phyloP scores from a whole-genome alignment of 2,113 vertebrate genomes.

The Chlorodrepanis virens region DNA sequence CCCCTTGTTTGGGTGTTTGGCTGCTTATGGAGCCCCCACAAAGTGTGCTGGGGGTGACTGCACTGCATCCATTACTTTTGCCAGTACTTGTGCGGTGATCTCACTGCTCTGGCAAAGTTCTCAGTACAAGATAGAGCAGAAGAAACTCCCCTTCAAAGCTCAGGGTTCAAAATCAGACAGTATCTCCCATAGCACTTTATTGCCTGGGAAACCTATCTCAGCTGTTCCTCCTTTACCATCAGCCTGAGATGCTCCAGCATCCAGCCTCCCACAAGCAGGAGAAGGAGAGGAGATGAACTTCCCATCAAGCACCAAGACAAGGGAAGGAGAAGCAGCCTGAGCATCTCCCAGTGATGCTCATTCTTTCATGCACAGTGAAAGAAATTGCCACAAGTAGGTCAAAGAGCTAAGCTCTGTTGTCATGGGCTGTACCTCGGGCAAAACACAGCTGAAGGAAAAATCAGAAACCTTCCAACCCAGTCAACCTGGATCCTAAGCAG shows the following conservation, averaged over 20 bases:
- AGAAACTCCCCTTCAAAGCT: not conserved
- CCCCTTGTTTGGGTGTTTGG: not conserved
- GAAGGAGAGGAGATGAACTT: not conserved
- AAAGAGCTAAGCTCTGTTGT: not conserved
- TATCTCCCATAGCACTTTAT: not conserved
- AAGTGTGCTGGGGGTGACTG: fast-evolving
- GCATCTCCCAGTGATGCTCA: not conserved
- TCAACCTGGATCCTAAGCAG: not conserved
- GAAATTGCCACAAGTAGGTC: not conserved
- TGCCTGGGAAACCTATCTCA: not conserved
- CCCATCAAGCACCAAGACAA: not conserved
- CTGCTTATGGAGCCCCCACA: not conserved
- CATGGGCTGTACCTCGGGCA: not conserved
- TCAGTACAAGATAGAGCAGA: not conserved
- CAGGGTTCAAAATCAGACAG: not conserved
- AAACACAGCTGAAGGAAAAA: constrained; percentile 4
- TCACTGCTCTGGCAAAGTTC: not conserved
- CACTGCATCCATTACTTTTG: not conserved
- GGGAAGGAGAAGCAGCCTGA: not conserved
- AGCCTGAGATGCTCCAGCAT: not conserved
- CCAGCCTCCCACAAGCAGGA: not conserved
- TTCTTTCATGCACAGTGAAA: not conserved
- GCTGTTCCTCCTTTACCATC: not conserved
- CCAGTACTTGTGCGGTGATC: not conserved
- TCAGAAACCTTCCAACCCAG: not conserved